Conservation (phyloP, 1,140 invertebrate genomes). For the Calephelis virginiensis region DNA sequence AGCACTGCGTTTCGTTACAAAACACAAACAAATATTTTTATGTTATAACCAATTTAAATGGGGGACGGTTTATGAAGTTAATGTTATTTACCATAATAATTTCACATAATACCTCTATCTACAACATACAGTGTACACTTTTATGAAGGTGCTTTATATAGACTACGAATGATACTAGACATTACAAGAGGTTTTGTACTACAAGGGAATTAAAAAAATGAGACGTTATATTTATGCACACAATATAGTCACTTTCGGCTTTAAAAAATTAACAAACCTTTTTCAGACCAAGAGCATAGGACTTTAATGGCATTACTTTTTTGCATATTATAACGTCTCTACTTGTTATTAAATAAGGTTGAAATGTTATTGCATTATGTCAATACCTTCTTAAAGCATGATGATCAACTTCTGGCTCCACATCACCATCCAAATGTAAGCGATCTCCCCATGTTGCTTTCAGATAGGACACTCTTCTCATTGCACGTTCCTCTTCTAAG, state of each 20-base stretch:
- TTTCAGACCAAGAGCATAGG: no score
- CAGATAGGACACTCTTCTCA: slow-evolving; percentile 92
- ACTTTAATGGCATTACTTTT: no score
- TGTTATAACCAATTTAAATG: slow-evolving; percentile 14
- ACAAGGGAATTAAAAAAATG: neutral
- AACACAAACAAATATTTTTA: slow-evolving; percentile 41
- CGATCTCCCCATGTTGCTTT: slow-evolving; percentile 90
- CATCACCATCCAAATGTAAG: slow-evolving; percentile 83
- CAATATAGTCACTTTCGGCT: neutral
- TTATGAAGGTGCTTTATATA: slow-evolving; percentile 28
- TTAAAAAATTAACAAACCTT: neutral
- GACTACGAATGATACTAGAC: slow-evolving; percentile 18
- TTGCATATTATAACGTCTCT: slow-evolving; percentile 1
- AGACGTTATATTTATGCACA: slow-evolving; percentile 1
- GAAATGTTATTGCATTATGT: neutral
- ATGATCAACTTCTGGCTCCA: slow-evolving; percentile 83
- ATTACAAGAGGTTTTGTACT: neutral
- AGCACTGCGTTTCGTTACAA: slow-evolving; percentile 74
- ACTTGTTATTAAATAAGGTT: neutral
- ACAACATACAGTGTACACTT: slow-evolving; percentile 42
- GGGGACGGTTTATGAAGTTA: neutral
- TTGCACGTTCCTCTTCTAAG: slow-evolving; percentile 88
- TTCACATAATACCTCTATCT: slow-evolving; percentile 37
- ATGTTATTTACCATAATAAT: slow-evolving; percentile 15
- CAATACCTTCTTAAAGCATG: slow-evolving; percentile 81